These are phyloP conservation scores for Muscina levida DNA, from an alignment of 2,888 invertebrate species.

Conservation along the genomic window DNA sequence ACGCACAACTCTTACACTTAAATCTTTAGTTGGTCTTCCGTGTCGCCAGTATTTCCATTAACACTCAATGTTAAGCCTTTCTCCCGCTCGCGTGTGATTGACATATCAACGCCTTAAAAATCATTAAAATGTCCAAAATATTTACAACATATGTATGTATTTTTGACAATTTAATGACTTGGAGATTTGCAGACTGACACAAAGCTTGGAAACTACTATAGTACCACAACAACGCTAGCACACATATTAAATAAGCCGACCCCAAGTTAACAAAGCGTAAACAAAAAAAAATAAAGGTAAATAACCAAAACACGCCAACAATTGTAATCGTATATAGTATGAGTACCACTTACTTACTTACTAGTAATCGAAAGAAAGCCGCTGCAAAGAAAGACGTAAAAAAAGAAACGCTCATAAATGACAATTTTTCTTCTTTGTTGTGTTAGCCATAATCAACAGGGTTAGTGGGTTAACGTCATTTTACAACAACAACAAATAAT, in stretches of 20 bases:
- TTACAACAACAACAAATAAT: no score
- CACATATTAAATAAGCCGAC: not conserved
- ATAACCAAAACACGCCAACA: not conserved
- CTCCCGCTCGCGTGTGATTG: constrained; percentile 25
- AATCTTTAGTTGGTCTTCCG: no score
- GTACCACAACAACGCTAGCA: not conserved
- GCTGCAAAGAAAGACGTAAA: not conserved
- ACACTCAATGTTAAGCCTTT: no score
- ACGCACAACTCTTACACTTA: no score
- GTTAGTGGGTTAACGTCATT: constrained; percentile 43
- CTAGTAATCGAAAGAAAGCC: no score
- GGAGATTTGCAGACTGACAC: not conserved
- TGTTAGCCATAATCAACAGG: constrained; percentile 18
- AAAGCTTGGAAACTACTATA: constrained; percentile 28
- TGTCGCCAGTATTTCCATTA: no score
- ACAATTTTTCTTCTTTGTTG: not conserved
- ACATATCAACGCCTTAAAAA: not conserved
- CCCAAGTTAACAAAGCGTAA: not conserved
- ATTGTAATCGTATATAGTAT: no score
- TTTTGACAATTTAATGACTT: constrained; percentile 32
- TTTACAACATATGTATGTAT: constrained; percentile 21
- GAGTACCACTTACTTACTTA: no score
- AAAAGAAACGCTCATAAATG: not conserved
- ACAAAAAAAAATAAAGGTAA: not conserved
- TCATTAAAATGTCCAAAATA: constrained; percentile 32